phyloP scores from a whole-genome alignment of 2,797 vertebrate genomes.

The Tarsius wallacei region DNA sequence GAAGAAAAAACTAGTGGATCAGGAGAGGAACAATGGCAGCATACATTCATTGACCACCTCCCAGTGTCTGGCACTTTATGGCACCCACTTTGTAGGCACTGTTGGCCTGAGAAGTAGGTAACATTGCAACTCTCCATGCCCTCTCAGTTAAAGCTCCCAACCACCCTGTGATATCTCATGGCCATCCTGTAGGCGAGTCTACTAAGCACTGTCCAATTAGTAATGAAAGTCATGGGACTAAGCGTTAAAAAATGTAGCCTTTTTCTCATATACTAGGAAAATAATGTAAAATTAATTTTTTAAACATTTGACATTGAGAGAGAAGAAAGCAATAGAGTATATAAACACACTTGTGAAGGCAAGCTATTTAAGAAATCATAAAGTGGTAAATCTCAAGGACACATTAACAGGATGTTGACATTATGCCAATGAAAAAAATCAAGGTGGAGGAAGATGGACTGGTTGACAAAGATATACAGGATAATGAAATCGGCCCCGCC shows the following conservation, averaged over 20 bases:
- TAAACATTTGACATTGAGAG: background rate
- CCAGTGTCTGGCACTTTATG: rapidly evolving
- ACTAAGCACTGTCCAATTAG: rapidly evolving
- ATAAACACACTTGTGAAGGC: background rate
- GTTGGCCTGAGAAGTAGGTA: rapidly evolving
- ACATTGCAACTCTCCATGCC: rapidly evolving
- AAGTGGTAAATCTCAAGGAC: background rate
- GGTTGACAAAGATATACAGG: too few species aligned
- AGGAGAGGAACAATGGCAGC: background rate
- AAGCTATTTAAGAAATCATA: background rate
- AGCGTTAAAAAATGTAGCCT: background rate
- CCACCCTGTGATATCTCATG: rapidly evolving
- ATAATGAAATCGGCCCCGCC: rapidly evolving
- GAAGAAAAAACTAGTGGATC: background rate
- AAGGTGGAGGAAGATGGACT: too few species aligned
- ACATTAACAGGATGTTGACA: background rate
- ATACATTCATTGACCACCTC: rapidly evolving
- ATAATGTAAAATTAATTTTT: background rate
- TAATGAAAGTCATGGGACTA: background rate
- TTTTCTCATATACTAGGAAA: background rate
- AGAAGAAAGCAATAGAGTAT: background rate
- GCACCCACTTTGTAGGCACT: rapidly evolving
- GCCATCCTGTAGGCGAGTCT: background rate
- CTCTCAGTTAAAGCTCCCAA: background rate
- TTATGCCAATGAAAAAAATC: background rate